A percentile compares a stretch with the other conserved stretches of the same genome.
Evolutionary conservation across 2,888 invertebrate genomes (phyloP).

Genomic region (Ormyrus labotus): DNA sequence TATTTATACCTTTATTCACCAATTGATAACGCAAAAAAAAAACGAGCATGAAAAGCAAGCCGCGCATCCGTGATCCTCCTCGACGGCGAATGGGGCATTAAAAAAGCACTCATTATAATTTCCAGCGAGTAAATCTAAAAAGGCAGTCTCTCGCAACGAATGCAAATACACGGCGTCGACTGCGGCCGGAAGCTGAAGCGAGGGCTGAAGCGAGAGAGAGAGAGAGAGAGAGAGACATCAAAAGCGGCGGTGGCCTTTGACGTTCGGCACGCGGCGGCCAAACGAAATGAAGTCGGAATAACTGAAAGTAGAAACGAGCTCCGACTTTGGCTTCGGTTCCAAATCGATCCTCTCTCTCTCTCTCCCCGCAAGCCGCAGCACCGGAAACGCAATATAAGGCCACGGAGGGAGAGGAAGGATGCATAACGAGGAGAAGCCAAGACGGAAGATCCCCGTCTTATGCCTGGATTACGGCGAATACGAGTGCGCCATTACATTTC

Average conservation of each 20-base stretch:
- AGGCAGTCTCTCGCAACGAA: background rate
- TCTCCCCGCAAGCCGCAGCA: no score
- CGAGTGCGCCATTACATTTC: constrained; percentile 16
- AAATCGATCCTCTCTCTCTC: background rate
- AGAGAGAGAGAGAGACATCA: background rate
- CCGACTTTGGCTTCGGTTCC: no score
- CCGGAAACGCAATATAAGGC: constrained; percentile 21
- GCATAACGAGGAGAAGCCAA: background rate
- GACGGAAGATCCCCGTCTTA: background rate
- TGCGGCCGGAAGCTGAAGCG: no score
- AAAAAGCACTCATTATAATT: background rate
- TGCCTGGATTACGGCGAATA: constrained; percentile 9
- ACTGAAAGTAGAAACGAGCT: constrained; percentile 22
- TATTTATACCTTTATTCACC: no score
- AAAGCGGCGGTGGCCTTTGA: constrained; percentile 6
- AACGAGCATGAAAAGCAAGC: no score
- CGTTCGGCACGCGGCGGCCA: background rate
- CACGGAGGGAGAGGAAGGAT: background rate
- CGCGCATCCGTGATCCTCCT: background rate
- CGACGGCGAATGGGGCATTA: background rate
- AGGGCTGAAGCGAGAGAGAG: background rate
- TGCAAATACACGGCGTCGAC: no score
- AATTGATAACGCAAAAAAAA: no score
- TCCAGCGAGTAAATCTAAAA: constrained; percentile 1
- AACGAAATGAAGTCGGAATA: constrained; percentile 42